These are phyloP conservation scores for Poeciliopsis infans DNA, from an alignment of 2,797 vertebrate genomes.

Conservation along the genomic window DNA sequence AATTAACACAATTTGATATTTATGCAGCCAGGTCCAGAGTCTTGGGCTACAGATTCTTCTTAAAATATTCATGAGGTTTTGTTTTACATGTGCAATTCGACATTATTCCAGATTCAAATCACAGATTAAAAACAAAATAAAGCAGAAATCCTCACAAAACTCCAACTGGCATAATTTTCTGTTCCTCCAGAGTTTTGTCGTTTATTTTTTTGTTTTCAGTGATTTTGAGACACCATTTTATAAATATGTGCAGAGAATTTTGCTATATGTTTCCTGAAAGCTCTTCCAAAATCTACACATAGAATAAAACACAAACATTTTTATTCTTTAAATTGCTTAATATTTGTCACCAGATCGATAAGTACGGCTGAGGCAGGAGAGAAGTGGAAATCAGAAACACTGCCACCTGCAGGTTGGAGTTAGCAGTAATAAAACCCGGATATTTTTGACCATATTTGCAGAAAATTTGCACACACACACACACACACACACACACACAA, in stretches of 20 bases:
- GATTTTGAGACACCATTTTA: background rate
- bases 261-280: background rate
- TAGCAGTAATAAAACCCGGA: background rate
- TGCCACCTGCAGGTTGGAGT: background rate
- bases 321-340: background rate
- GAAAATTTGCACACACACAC: background rate
- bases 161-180: background rate
- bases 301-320: background rate
- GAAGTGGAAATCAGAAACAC: background rate
- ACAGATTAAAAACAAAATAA: background rate
- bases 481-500: no score
- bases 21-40: background rate
- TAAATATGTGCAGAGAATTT: background rate
- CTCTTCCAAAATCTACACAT: background rate
- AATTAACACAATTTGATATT: background rate
- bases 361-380: background rate
- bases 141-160: background rate
- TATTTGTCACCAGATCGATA: background rate
- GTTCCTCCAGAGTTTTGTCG: background rate
- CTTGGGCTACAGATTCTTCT: background rate
- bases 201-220: background rate
- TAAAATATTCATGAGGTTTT: background rate
- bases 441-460: background rate
- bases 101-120: background rate
- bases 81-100: background rate